Conservation (phyloP, 2,113 vertebrate species). For the Thunnus maccoyii region DNA sequence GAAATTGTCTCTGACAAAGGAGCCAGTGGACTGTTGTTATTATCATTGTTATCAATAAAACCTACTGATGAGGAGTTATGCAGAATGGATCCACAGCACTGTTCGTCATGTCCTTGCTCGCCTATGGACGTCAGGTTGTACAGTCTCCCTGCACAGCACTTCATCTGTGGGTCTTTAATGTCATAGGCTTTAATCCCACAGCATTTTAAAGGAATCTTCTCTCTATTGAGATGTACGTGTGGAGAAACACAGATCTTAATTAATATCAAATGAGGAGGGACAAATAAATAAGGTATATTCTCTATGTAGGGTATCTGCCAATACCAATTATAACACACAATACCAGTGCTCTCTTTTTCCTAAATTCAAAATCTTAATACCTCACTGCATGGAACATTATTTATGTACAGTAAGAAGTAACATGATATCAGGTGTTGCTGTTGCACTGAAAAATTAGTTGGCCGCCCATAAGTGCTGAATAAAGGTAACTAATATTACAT, state of each 20-base stretch:
- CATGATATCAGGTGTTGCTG: too few relatives aligned
- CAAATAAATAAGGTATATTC: not conserved
- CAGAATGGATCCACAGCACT: slow-evolving; percentile 65
- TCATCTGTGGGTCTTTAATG: slow-evolving; percentile 10
- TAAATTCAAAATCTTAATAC: too few relatives aligned
- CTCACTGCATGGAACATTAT: too few relatives aligned
- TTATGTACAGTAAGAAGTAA: too few relatives aligned
- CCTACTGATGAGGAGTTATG: not conserved
- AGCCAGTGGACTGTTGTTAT: too few relatives aligned
- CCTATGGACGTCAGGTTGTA: not conserved
- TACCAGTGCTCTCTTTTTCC: too few relatives aligned
- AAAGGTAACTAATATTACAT: too few relatives aligned
- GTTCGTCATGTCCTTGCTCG: rapidly evolving
- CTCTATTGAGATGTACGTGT: not conserved
- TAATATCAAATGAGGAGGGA: not conserved
- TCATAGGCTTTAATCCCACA: slow-evolving; percentile 56
- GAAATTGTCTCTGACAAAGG: too few relatives aligned
- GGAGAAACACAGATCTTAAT: not conserved
- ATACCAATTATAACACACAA: too few relatives aligned
- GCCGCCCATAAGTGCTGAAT: too few relatives aligned
- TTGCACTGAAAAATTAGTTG: too few relatives aligned
- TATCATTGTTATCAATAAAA: not conserved
- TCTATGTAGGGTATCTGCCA: too few relatives aligned
- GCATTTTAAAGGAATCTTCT: slow-evolving; percentile 24
- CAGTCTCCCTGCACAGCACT: slow-evolving; percentile 63